These are phyloP conservation scores for Drosophila murphyi DNA, from an alignment of 1,140 invertebrate species.

Conservation along the genomic window DNA sequence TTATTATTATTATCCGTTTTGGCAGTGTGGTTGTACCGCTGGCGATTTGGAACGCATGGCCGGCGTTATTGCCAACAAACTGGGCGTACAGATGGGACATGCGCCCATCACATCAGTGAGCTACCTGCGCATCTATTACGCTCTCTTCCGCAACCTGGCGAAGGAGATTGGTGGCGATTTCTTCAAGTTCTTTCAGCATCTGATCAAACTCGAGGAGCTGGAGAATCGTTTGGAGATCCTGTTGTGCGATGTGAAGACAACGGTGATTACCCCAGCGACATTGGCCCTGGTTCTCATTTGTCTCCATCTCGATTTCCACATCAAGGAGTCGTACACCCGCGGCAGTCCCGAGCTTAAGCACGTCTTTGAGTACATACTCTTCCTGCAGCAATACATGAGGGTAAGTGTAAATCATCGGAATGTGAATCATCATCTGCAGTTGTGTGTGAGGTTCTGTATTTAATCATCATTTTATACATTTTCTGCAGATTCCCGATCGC, in stretches of 20 bases:
- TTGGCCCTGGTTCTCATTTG: slow-evolving; percentile 90
- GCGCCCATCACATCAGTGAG: slow-evolving; percentile 88
- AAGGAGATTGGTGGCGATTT: slow-evolving; percentile 85
- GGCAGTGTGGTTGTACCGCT: slow-evolving; percentile 90
- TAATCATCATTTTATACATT: slow-evolving; percentile 7
- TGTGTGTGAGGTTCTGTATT: neutral
- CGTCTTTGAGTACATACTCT: slow-evolving; percentile 83
- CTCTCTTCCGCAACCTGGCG: slow-evolving; percentile 86
- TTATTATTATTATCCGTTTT: slow-evolving; percentile 45
- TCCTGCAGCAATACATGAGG: slow-evolving; percentile 82
- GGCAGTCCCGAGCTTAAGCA: slow-evolving; percentile 81
- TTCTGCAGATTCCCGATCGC: slow-evolving; percentile 87
- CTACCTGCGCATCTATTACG: slow-evolving; percentile 88
- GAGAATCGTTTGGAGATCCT: slow-evolving; percentile 89
- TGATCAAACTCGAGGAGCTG: slow-evolving; percentile 85
- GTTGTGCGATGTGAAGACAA: slow-evolving; percentile 89
- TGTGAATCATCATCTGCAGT: too few species aligned
- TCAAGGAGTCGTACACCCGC: slow-evolving; percentile 82
- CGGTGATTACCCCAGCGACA: slow-evolving; percentile 88
- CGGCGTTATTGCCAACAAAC: slow-evolving; percentile 88
- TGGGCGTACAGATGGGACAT: slow-evolving; percentile 87
- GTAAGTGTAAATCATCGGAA: slow-evolving; percentile 29
- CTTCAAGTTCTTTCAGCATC: slow-evolving; percentile 84
- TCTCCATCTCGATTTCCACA: slow-evolving; percentile 87
- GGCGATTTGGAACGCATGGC: slow-evolving; percentile 91